Conservation (phyloP, 2,113 vertebrate genomes). For the Danio rerio region GRCz12tu NC_133193.1:18752001-18752500, state of each 20-base stretch:
- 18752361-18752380: slow-evolving; percentile 38
- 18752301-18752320: slow-evolving; percentile 71
- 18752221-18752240: slow-evolving; percentile 65
- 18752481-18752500: background rate
- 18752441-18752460: background rate
- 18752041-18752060: slow-evolving; percentile 80
- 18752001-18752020: slow-evolving; percentile 83
- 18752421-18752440: background rate
- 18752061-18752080: slow-evolving; percentile 72
- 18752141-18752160: slow-evolving; percentile 84
- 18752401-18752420: slow-evolving; percentile 15
- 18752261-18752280: slow-evolving; percentile 76
- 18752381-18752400: slow-evolving; percentile 33
- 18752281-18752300: slow-evolving; percentile 73
- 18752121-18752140: slow-evolving; percentile 79
- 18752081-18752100: slow-evolving; percentile 66
- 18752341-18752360: slow-evolving; percentile 66
- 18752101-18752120: slow-evolving; percentile 74
- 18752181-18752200: slow-evolving; percentile 62
- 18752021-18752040: slow-evolving; percentile 74
- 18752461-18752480: background rate
- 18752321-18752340: slow-evolving; percentile 76
- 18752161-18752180: slow-evolving; percentile 57
- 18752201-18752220: slow-evolving; percentile 51
- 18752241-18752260: slow-evolving; percentile 78